Percentiles rank a stretch among this genome's conserved stretches.
Evolutionary conservation across 1,140 invertebrate genomes (phyloP).

Genomic region (Hypothenemus hampei): DNA sequence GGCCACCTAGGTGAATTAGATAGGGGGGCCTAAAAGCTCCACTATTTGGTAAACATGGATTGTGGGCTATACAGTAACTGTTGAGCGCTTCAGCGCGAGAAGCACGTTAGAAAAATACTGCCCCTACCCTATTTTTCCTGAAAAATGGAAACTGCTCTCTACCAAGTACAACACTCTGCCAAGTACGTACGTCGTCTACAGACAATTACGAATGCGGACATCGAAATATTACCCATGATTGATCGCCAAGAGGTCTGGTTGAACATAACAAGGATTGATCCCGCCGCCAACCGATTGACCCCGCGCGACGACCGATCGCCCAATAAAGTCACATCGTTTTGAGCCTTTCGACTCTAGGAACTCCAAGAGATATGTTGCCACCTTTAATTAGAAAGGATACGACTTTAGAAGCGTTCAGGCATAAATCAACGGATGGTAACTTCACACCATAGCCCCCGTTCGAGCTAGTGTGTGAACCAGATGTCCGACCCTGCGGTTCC

Average conservation of each 20-base stretch:
- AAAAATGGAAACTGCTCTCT: slow-evolving; percentile 57
- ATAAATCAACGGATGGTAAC: slow-evolving; percentile 78
- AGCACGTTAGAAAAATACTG: too few relatives aligned
- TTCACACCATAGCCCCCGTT: slow-evolving; percentile 65
- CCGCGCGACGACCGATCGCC: slow-evolving; percentile 20
- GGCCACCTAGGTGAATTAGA: too few relatives aligned
- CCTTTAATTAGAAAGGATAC: slow-evolving; percentile 36
- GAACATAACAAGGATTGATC: slow-evolving; percentile 25
- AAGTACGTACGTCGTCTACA: slow-evolving; percentile 58
- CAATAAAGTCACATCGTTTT: slow-evolving; percentile 50
- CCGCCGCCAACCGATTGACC: slow-evolving; percentile 14
- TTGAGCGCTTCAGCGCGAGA: too few relatives aligned
- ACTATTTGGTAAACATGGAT: too few relatives aligned
- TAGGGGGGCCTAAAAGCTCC: too few relatives aligned
- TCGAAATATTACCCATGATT: slow-evolving; percentile 45
- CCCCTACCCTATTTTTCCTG: too few relatives aligned
- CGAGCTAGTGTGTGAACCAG: slow-evolving; percentile 68
- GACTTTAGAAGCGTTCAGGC: slow-evolving; percentile 74
- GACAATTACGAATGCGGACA: slow-evolving; percentile 57
- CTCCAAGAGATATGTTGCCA: slow-evolving; percentile 36
- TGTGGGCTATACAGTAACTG: too few relatives aligned
- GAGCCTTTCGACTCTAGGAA: slow-evolving; percentile 52
- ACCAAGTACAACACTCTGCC: slow-evolving; percentile 58
- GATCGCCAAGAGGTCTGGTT: slow-evolving; percentile 13
- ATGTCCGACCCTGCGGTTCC: slow-evolving; percentile 76